phyloP scores from a whole-genome alignment of 1,140 invertebrate species.

The Eupristina koningsbergeri region DNA sequence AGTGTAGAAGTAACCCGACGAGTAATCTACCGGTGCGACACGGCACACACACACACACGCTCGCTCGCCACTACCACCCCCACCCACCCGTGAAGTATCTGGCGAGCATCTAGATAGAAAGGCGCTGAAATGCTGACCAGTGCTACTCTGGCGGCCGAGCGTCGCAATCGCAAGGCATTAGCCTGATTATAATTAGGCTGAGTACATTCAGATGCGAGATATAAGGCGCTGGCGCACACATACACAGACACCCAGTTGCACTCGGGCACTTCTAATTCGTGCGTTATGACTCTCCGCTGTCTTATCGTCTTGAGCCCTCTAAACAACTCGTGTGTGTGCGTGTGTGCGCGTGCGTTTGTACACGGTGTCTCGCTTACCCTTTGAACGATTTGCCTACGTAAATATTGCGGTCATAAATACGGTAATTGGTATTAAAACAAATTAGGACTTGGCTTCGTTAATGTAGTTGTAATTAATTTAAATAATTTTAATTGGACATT shows the following conservation, averaged over 20 bases:
- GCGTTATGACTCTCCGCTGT: slow-evolving; percentile 49
- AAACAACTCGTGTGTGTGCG: too few relatives aligned
- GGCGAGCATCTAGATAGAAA: slow-evolving; percentile 30
- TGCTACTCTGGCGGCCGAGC: slow-evolving; percentile 32
- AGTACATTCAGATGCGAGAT: slow-evolving; percentile 71
- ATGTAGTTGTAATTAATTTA: too few relatives aligned
- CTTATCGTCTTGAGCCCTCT: slow-evolving; percentile 50
- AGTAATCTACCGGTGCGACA: slow-evolving; percentile 60
- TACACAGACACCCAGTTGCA: not conserved
- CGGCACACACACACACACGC: slow-evolving; percentile 1
- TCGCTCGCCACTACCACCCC: too few relatives aligned
- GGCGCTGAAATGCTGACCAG: slow-evolving; percentile 45
- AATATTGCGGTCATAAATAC: too few relatives aligned
- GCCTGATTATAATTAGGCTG: slow-evolving; percentile 74
- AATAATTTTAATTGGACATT: too few relatives aligned
- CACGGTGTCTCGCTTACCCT: too few relatives aligned
- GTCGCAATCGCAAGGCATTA: slow-evolving; percentile 64
- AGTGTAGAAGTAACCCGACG: slow-evolving; percentile 51
- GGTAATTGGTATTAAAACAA: too few relatives aligned
- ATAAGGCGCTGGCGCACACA: slow-evolving; percentile 53
- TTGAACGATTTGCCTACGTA: not conserved
- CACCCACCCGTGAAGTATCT: too few relatives aligned
- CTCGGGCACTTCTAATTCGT: slow-evolving; percentile 36
- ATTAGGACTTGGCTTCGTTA: too few relatives aligned
- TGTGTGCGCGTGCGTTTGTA: too few relatives aligned